Conservation (phyloP, 2,888 invertebrate species). For the Eudemis profundana region DNA sequence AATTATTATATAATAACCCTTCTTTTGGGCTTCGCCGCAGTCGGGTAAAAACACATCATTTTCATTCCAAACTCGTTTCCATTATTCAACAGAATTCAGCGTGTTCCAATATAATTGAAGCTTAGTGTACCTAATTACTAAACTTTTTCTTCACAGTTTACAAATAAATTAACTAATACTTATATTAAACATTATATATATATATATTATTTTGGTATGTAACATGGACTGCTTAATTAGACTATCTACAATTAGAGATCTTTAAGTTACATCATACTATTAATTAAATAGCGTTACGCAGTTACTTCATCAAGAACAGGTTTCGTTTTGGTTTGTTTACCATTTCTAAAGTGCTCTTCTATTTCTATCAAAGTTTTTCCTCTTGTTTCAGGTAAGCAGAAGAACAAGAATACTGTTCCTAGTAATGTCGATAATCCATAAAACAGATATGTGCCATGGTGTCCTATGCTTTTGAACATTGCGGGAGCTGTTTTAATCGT, state of each 20-base stretch:
- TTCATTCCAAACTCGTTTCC: no score
- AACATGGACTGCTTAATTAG: constrained; percentile 3
- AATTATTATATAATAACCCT: no score
- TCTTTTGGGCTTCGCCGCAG: no score
- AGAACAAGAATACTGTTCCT: constrained; percentile 86
- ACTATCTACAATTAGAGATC: constrained; percentile 39
- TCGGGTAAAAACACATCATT: no score
- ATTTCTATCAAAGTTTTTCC: constrained; percentile 87
- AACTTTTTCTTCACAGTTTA: background rate
- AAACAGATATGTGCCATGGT: constrained; percentile 86
- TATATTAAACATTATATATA: background rate
- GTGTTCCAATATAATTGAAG: no score
- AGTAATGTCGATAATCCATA: constrained; percentile 86
- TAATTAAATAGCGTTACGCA: background rate
- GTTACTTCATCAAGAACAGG: constrained; percentile 9
- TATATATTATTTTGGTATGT: background rate
- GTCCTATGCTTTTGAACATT: constrained; percentile 84
- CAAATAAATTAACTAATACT: background rate
- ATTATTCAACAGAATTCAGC: no score
- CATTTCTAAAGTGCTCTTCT: constrained; percentile 69
- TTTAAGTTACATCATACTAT: constrained; percentile 4
- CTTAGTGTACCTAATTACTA: background rate
- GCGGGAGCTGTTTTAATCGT: constrained; percentile 89
- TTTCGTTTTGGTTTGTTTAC: constrained; percentile 36
- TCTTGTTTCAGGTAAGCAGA: constrained; percentile 88